phyloP scores from a whole-genome alignment of 2,113 vertebrate species.

The Marmota flaviventris region DNA sequence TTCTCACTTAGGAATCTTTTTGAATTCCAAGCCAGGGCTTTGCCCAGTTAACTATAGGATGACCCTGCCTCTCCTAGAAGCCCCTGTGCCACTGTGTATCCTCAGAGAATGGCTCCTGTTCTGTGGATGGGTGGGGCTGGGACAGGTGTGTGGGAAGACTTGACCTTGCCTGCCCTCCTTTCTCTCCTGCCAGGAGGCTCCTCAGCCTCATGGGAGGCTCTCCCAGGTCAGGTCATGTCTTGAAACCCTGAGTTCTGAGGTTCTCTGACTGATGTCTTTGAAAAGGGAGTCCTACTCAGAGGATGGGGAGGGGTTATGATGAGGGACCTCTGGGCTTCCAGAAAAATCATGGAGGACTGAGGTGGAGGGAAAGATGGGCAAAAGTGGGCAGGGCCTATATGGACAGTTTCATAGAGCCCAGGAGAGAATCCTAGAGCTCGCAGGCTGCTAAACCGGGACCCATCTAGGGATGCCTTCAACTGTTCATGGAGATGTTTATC shows the following conservation, averaged over 20 bases:
- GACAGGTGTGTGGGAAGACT: neutral
- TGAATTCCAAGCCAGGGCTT: constrained; percentile 39
- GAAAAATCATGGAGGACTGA: neutral
- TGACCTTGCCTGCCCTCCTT: neutral
- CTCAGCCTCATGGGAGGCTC: neutral
- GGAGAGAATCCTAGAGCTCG: neutral
- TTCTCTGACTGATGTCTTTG: neutral
- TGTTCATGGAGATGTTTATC: neutral
- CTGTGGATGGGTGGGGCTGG: neutral
- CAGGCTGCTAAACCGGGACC: neutral
- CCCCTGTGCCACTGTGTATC: neutral
- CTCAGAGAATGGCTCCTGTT: neutral
- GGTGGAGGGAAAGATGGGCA: neutral
- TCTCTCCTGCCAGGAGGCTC: neutral
- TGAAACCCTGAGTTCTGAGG: neutral
- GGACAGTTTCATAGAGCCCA: neutral
- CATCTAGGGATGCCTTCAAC: neutral
- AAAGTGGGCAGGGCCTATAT: neutral
- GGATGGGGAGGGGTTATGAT: no score
- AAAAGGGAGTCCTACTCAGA: neutral
- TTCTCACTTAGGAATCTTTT: neutral
- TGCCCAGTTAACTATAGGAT: neutral
- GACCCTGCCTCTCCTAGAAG: neutral
- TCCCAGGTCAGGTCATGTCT: neutral
- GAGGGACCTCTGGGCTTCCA: neutral